phyloP scores from a whole-genome alignment of 2,888 invertebrate genomes.

The Trissolcus brochymenae region DNA sequence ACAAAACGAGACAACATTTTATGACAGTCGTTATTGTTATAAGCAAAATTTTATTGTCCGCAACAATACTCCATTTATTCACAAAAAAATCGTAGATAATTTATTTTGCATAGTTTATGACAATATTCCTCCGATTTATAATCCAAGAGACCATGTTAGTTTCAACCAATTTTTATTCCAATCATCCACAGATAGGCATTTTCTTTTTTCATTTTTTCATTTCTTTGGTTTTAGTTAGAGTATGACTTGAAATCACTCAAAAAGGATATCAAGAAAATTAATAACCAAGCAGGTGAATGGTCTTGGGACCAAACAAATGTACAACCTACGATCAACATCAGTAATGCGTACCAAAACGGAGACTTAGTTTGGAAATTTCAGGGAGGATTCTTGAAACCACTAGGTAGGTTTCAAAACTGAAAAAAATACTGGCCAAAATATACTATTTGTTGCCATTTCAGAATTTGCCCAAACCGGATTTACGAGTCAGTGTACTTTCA shows the following conservation, averaged over 20 bases:
- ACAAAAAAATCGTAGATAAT: conserved; percentile 75
- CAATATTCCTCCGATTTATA: conserved; percentile 77
- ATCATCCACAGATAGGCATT: too few relatives aligned
- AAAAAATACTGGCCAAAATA: not conserved
- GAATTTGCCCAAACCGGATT: conserved; percentile 71
- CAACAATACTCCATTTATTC: conserved; percentile 77
- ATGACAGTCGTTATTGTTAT: conserved; percentile 78
- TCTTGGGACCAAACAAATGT: conserved; percentile 43
- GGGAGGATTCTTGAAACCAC: conserved; percentile 60
- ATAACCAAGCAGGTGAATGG: conserved; percentile 63
- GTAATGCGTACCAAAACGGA: conserved; percentile 64
- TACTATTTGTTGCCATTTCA: conserved; percentile 36
- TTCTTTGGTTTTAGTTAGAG: conserved; percentile 58
- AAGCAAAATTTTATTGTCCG: conserved; percentile 78
- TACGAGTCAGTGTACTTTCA: conserved; percentile 68
- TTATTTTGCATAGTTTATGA: conserved; percentile 81
- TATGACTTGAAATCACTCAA: conserved; percentile 61
- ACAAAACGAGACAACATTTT: conserved; percentile 69
- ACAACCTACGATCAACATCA: conserved; percentile 60
- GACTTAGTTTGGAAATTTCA: conserved; percentile 66
- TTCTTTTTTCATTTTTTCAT: not conserved
- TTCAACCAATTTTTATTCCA: not conserved
- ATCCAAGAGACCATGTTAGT: conserved; percentile 62
- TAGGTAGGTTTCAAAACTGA: conserved; percentile 61
- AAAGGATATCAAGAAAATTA: conserved; percentile 58